A percentile compares a stretch with the other conserved stretches of the same genome.
Evolutionary conservation across 2,797 vertebrate species (phyloP).

Genomic region (Sebastiscus albofasciatus): DNA sequence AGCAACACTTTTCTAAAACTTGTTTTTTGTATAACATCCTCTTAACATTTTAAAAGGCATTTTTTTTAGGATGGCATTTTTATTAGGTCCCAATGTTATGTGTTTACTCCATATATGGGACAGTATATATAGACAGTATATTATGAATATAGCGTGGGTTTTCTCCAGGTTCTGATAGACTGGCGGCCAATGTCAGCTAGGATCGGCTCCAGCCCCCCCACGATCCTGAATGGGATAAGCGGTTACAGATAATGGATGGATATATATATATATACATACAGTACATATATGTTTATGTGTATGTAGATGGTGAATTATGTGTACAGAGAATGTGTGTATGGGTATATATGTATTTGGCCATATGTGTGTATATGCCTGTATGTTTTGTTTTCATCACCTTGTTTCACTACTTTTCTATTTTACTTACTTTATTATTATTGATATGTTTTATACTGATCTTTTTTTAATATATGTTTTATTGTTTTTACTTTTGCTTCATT

Average conservation of each 20-base stretch:
- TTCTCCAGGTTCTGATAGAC: no score
- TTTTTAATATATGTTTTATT: neutral
- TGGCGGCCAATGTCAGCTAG: no score
- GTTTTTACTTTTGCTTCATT: no score
- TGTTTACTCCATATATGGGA: no score
- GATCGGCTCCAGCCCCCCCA: no score
- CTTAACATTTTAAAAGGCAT: neutral
- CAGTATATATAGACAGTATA: no score
- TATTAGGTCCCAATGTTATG: neutral
- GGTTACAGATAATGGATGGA: no score
- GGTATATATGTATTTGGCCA: no score
- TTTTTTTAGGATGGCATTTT: neutral
- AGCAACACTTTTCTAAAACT: neutral
- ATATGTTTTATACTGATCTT: fast-evolving
- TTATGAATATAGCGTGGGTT: fast-evolving
- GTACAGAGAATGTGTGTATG: no score
- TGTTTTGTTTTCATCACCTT: neutral
- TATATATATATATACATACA: no score
- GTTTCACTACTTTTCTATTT: neutral
- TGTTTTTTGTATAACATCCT: neutral
- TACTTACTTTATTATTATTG: neutral
- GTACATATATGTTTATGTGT: neutral
- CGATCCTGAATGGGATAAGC: no score
- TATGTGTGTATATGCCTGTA: neutral
- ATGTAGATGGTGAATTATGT: neutral